Evolutionary conservation across 2,113 vertebrate genomes (phyloP).

Genomic region (Mohoua ochrocephala): DNA sequence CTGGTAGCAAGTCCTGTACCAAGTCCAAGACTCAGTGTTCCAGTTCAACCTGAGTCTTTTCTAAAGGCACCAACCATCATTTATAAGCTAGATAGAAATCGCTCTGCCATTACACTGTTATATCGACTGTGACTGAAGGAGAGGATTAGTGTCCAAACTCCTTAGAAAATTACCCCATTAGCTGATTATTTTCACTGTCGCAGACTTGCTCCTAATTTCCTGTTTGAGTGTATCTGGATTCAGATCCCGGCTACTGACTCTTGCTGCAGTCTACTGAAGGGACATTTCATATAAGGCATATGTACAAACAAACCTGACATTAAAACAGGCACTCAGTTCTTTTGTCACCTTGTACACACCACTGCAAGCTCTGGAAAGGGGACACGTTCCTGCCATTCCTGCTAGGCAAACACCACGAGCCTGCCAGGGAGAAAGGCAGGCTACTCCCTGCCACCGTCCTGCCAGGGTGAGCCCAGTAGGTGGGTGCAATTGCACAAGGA

Average conservation of each 20-base stretch:
- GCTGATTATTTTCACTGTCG: background rate
- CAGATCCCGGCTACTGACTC: background rate
- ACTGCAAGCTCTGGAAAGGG: background rate
- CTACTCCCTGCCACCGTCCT: background rate
- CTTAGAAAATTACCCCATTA: background rate
- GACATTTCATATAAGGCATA: background rate
- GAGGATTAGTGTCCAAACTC: background rate
- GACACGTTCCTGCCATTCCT: background rate
- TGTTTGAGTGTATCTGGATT: background rate
- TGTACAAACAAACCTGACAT: background rate
- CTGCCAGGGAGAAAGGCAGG: background rate
- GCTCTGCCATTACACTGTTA: background rate
- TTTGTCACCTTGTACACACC: background rate
- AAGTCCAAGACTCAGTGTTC: background rate
- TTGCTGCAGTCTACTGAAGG: background rate
- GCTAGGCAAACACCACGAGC: background rate
- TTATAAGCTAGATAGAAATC: background rate
- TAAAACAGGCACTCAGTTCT: background rate
- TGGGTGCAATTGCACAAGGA: background rate
- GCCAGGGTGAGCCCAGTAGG: background rate
- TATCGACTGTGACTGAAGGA: background rate
- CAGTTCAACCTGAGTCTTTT: background rate
- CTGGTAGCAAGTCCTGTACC: background rate
- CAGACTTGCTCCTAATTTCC: background rate
- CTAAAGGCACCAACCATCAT: background rate